Evolutionary conservation across 1,140 invertebrate genomes (phyloP), one percentile per base, ranked within the genome.

Genomic region (Drosophila albomicans): DNA sequence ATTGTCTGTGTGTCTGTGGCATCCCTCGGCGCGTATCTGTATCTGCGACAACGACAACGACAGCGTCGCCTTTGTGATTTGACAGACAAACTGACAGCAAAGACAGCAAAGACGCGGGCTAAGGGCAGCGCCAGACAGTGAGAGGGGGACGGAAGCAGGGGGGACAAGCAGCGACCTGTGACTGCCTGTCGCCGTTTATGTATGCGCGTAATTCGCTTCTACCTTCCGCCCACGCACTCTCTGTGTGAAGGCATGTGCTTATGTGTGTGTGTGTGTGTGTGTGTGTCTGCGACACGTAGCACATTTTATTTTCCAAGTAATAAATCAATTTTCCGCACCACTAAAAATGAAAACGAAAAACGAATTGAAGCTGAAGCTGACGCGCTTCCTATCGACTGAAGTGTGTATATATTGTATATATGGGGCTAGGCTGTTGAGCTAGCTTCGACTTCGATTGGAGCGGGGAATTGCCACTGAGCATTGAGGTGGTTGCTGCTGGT

Each of bases 251-350:
- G 49, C 49, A 52, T 77, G 70, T 81, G 65, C 59, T 67, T 70
- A 70, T 73, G 48, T 63, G 52, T 49, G 43, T 64, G 20, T 54
- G 15, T 68, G 49, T 8, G 20, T 79, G 43, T 79, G 66, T 78
- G 41, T 78, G 74, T 88, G 85, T 71, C 70, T 79, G 85, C 85
- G 85, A 89, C 85, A 89, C 85, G 85, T 89, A 89, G 85, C 85
- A 89, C 85, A 89, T 89, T 89, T 89, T 89, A 89, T 88, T 91
- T 91, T 91, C 84, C 88, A 91, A 91, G 88, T 88, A 91, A 91
- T 91, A 91, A 91, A 91, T 91, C 88, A 91, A 91, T 91, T 91
- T 91, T 91, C 88, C 88, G 88, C 88, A 91, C 88, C 88, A 91
- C 89, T 88, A 91, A 91, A 91, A 91, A 91, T 88, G 88, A 91